Conservation (phyloP, 30 jellyfish, hydroid and myxozoan genomes). For the Mastigias papua region DNA sequence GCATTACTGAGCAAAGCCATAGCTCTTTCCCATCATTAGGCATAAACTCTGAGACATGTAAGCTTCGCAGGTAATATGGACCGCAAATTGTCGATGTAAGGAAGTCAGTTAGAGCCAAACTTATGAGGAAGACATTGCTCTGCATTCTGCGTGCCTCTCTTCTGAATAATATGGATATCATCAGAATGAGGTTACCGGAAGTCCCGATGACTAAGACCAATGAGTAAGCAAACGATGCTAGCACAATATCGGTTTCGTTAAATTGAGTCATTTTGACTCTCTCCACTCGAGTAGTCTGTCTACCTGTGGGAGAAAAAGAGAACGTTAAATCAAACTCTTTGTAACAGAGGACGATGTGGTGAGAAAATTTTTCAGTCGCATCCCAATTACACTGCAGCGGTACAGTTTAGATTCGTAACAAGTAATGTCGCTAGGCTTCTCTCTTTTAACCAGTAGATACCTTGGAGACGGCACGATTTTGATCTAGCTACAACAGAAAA, state of each 20-base stretch:
- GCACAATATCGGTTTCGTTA: slow-evolving; percentile 11
- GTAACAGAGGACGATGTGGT: too few species aligned
- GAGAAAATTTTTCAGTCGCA: too few species aligned
- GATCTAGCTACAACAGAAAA: too few species aligned
- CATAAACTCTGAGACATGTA: slow-evolving; percentile 37
- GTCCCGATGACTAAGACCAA: slow-evolving; percentile 25
- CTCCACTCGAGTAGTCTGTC: not conserved
- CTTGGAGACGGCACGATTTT: too few species aligned
- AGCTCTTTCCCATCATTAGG: not conserved
- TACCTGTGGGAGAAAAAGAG: not conserved
- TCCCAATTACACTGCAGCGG: too few species aligned
- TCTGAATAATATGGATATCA: slow-evolving; percentile 50
- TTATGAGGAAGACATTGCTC: slow-evolving; percentile 49
- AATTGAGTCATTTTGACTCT: not conserved
- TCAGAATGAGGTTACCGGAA: slow-evolving; percentile 43
- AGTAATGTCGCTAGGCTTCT: too few species aligned
- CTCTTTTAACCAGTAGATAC: too few species aligned
- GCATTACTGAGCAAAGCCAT: slow-evolving; percentile 29
- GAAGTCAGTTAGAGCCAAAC: slow-evolving; percentile 50
- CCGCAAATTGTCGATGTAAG: slow-evolving; percentile 61
- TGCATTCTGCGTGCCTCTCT: slow-evolving; percentile 39
- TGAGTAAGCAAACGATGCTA: slow-evolving; percentile 10
- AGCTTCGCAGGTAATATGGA: slow-evolving; percentile 62
- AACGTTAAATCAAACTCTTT: too few species aligned
- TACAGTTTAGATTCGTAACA: too few species aligned